These are phyloP conservation scores for Podocnemis expansa DNA, from an alignment of 2,113 vertebrate genomes.

Conservation along the genomic window DNA sequence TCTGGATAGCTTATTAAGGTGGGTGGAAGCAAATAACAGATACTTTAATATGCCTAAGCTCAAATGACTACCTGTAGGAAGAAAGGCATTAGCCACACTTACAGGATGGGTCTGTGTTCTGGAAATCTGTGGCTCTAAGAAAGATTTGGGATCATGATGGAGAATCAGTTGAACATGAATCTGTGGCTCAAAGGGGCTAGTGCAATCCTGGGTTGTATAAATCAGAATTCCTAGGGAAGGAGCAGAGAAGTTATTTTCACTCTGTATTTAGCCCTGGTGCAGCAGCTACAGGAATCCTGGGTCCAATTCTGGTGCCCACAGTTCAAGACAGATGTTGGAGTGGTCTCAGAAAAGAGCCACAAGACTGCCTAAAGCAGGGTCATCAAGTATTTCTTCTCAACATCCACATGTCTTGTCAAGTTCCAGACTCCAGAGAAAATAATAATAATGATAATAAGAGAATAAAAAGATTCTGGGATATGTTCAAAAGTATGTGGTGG, in stretches of 20 bases:
- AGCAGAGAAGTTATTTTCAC: background rate
- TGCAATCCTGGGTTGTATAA: background rate
- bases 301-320: background rate
- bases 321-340: background rate
- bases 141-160: background rate
- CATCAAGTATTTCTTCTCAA: too few relatives aligned
- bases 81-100: background rate
- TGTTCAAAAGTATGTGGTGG: too few relatives aligned
- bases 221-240: accelerated
- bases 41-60: background rate
- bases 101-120: background rate
- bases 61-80: background rate
- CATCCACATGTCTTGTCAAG: too few relatives aligned
- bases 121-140: background rate
- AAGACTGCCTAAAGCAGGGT: background rate
- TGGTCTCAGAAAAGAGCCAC: background rate
- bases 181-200: background rate
- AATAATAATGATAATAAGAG: too few relatives aligned
- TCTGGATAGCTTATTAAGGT: background rate
- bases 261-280: background rate
- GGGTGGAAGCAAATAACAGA: background rate
- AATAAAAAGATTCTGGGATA: too few relatives aligned
- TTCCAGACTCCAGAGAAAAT: too few relatives aligned
- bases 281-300: background rate
- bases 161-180: background rate